A percentile compares a stretch with the other conserved stretches of the same genome.
Evolutionary conservation across 2,888 invertebrate species (phyloP).

Genomic region (Apotomis turbidana): DNA sequence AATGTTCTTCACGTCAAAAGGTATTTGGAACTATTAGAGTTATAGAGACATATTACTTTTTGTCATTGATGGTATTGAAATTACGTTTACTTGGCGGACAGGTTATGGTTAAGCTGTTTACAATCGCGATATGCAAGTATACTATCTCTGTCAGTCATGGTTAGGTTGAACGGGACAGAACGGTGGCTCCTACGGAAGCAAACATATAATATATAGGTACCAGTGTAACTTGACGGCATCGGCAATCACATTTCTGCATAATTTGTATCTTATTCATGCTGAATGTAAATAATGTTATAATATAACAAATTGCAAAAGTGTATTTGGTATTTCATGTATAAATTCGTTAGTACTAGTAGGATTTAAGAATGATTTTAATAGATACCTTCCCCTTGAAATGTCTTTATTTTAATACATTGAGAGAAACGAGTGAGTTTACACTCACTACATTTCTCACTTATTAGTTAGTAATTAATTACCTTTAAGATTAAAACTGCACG

Average conservation of each 20-base stretch:
- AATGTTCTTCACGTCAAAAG: not conserved
- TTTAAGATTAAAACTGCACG: too few relatives aligned
- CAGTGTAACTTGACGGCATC: not conserved
- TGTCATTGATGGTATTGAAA: not conserved
- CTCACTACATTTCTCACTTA: too few relatives aligned
- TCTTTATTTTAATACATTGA: too few relatives aligned
- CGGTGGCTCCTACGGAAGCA: not conserved
- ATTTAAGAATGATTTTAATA: too few relatives aligned
- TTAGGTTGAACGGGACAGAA: slow-evolving; percentile 1
- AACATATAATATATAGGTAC: too few relatives aligned
- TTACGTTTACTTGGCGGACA: slow-evolving; percentile 7
- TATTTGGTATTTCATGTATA: too few relatives aligned
- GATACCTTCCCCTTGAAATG: too few relatives aligned
- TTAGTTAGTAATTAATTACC: too few relatives aligned
- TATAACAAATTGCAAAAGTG: not conserved
- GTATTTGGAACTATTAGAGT: not conserved
- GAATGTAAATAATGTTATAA: too few relatives aligned
- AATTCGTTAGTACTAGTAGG: too few relatives aligned
- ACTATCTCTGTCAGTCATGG: slow-evolving; percentile 1
- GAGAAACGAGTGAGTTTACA: too few relatives aligned
- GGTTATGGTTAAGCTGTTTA: not conserved
- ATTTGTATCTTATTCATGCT: not conserved
- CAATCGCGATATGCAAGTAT: slow-evolving; percentile 1
- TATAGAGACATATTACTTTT: not conserved
- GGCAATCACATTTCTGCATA: slow-evolving; percentile 10